Conservation (phyloP, 1,140 invertebrate species). For the Phenacoccus solenopsis region DNA sequence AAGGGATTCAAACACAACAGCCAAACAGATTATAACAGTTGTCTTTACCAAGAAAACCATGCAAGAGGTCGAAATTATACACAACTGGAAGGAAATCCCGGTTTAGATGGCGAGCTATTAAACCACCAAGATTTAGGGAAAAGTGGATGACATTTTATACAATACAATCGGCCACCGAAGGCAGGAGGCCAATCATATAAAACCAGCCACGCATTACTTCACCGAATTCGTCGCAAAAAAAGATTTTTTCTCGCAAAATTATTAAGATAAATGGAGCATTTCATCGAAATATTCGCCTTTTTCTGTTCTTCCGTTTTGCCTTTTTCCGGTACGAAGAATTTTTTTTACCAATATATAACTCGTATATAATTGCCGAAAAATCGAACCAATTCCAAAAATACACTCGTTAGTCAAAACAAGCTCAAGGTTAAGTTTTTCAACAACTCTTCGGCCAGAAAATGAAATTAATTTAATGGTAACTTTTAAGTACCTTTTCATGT, state of each 20-base stretch:
- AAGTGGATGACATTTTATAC: neutral
- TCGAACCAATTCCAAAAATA: no score
- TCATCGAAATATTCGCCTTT: neutral
- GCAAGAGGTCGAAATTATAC: conserved; percentile 8
- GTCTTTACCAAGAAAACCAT: neutral
- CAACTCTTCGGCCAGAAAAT: no score
- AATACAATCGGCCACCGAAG: neutral
- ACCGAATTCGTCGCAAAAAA: neutral
- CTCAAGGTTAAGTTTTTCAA: no score
- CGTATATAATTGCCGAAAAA: neutral
- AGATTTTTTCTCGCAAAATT: neutral
- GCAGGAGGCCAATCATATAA: neutral
- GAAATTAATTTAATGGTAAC: no score
- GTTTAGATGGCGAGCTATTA: conserved; percentile 7
- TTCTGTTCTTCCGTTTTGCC: neutral
- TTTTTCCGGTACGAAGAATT: neutral
- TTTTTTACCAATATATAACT: neutral
- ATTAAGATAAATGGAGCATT: neutral
- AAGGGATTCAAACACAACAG: conserved; percentile 5
- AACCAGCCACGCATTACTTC: neutral
- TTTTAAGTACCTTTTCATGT: no score
- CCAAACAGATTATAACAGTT: conserved; percentile 14
- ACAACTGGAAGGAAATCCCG: neutral
- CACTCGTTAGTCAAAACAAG: no score
- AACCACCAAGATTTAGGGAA: conserved; percentile 1